phyloP scores from a whole-genome alignment of 2,113 vertebrate species.

The Notothenia coriiceps region DNA sequence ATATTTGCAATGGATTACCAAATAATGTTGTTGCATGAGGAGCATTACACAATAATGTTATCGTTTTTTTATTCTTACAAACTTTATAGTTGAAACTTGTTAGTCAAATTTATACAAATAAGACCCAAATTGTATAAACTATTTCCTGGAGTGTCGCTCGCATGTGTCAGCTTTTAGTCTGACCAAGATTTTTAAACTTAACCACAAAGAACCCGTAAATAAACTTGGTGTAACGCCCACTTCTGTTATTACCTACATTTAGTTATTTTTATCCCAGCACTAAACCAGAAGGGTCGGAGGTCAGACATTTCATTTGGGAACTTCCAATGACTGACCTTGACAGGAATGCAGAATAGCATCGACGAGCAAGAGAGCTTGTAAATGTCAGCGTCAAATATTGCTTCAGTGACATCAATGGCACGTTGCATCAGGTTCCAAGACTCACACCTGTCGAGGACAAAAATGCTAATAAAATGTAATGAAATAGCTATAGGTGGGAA shows the following conservation, averaged over 20 bases:
- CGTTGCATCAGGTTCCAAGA: constrained; percentile 18
- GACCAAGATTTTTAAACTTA: neutral
- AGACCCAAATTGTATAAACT: neutral
- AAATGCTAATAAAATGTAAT: constrained; percentile 14
- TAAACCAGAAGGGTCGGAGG: constrained; percentile 13
- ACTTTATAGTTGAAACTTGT: no score
- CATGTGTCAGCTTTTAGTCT: neutral
- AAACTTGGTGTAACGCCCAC: neutral
- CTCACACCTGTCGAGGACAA: constrained; percentile 27
- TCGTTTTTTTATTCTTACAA: no score
- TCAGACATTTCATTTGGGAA: constrained; percentile 2
- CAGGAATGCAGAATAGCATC: constrained; percentile 24
- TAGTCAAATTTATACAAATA: neutral
- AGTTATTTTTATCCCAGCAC: neutral
- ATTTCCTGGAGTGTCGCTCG: neutral
- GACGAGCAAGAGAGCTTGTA: neutral
- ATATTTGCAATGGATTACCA: no score
- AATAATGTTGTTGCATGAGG: no score
- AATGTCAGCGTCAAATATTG: constrained; percentile 14
- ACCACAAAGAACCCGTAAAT: constrained; percentile 10
- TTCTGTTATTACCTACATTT: neutral
- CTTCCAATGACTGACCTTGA: constrained; percentile 11
- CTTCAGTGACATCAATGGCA: neutral
- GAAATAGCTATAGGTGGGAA: neutral
- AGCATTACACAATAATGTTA: no score